These are phyloP conservation scores for Poeciliopsis gracilis DNA, from an alignment of 2,797 vertebrate genomes.

Conservation along the genomic window DNA sequence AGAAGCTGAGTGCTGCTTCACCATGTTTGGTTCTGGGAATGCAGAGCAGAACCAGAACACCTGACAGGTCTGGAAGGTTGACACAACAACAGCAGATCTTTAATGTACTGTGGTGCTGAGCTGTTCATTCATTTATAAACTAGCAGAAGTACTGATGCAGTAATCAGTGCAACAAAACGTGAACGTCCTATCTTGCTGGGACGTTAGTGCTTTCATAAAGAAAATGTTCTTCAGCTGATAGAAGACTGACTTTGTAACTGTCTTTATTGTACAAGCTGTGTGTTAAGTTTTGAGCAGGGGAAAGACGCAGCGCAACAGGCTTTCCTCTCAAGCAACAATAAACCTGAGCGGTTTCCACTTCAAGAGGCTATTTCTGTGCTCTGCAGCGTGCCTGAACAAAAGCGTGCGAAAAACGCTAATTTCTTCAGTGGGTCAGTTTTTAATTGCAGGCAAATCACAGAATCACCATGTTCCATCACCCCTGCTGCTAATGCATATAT, in stretches of 20 bases:
- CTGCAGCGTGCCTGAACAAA: slow-evolving; percentile 37
- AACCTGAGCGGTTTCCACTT: slow-evolving; percentile 49
- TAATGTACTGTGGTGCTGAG: no score
- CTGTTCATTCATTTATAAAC: no score
- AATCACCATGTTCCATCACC: slow-evolving; percentile 54
- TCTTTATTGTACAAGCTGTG: neutral
- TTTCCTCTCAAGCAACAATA: slow-evolving; percentile 49
- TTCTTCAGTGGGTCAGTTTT: slow-evolving; percentile 57
- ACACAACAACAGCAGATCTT: no score
- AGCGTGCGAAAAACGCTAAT: slow-evolving; percentile 56
- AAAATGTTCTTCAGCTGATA: neutral
- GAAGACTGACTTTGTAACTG: neutral
- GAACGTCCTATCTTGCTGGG: no score
- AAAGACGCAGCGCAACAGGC: neutral
- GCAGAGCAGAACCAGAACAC: no score
- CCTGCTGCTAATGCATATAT: slow-evolving; percentile 58
- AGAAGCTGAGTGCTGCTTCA: no score
- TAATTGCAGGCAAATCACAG: slow-evolving; percentile 68
- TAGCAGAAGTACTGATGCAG: no score
- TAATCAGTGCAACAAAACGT: no score
- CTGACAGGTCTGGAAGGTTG: no score
- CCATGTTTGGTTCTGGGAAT: no score
- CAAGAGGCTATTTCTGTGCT: slow-evolving; percentile 32
- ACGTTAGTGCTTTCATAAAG: neutral
- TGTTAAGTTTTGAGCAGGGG: no score